Evolutionary conservation across 1,140 invertebrate species (phyloP), one percentile per base, ranked within the genome.

Genomic region (Laupala kohalensis): DNA sequence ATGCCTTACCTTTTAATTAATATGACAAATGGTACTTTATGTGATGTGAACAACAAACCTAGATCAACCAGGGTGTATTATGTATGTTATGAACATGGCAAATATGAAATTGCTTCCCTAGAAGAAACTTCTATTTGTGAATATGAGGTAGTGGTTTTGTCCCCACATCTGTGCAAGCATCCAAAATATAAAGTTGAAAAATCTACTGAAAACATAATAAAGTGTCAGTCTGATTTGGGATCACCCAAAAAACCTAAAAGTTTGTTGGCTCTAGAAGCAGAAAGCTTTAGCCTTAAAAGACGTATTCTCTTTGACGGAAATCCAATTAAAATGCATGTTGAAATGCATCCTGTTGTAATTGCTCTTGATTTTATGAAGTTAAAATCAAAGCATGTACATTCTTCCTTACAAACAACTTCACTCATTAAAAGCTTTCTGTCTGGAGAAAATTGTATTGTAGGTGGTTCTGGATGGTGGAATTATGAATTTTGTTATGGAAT

Each of bases 401-500:
- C 28, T 25, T 26, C 70, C 9, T 2, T 19, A 24, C 25, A 25
- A 25, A 3, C 66, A 23, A 83, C 85, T 25, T 86, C 85, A 71
- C 85, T 89, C 2, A 86, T 91, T 1, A 79, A 88, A 72, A 90
- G 87, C 26, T 94, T 97, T 76, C 80, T 97, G 0, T 88, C 86
- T 70, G 94, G 94, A 26, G 89, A 92, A 73, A 88, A 92, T 77
- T 96, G 94, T 78, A 80, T 94, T 5, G 85, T 88, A 79, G 93
- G 92, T 75, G 95, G 95, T 15, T 89, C 89, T 66, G 94, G 95
- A 25, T 98, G 95, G 95, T 98, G 96, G 96, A 95, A 94, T 77
- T 97, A 96, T 80, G 94, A 97, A 80, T 97, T 97, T 78, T 98
- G 96, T 78, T 96, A 96, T 81, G 94, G 94, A 0, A 89, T 90